Conservation (phyloP, 23 tunicate species). For the Botrylloides violaceus region DNA sequence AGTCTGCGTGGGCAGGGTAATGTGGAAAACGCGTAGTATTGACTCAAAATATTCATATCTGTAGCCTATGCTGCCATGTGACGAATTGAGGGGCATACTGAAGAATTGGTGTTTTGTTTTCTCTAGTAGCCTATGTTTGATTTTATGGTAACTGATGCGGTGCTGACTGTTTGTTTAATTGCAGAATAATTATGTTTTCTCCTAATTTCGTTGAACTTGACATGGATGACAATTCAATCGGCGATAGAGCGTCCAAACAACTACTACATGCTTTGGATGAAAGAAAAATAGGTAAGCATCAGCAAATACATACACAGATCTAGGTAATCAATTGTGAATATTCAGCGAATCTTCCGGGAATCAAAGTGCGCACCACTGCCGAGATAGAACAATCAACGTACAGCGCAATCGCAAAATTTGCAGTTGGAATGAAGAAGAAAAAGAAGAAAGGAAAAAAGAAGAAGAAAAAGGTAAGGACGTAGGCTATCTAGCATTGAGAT, state of each 20-base stretch:
- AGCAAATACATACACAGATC: too few species aligned
- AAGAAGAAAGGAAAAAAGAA: slow-evolving; percentile 89
- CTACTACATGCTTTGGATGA: slow-evolving; percentile 36
- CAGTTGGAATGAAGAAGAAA: slow-evolving; percentile 68
- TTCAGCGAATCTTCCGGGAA: slow-evolving; percentile 46
- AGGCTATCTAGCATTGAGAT: too few species aligned
- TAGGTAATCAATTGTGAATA: too few species aligned
- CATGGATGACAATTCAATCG: slow-evolving; percentile 70
- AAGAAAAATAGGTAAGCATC: slow-evolving; percentile 59
- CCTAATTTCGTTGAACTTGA: slow-evolving; percentile 49
- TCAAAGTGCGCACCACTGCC: slow-evolving; percentile 51
- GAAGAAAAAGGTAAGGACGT: slow-evolving; percentile 51
- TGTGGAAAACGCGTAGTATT: too few species aligned
- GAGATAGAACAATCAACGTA: slow-evolving; percentile 51
- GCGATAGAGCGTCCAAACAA: slow-evolving; percentile 52
- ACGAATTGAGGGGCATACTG: too few species aligned
- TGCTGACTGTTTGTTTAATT: too few species aligned
- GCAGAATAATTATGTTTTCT: slow-evolving; percentile 64
- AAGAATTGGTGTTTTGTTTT: too few species aligned
- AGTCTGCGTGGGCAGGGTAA: too few species aligned
- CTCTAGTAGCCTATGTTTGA: too few species aligned
- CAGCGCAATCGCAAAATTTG: slow-evolving; percentile 45
- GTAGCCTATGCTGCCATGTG: too few species aligned
- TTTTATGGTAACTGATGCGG: too few species aligned
- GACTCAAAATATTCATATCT: too few species aligned